Evolutionary conservation across 2,113 vertebrate genomes (phyloP), one percentile per base, ranked within the genome.

Genomic region (Hypocryptadius cinnamomeus): DNA sequence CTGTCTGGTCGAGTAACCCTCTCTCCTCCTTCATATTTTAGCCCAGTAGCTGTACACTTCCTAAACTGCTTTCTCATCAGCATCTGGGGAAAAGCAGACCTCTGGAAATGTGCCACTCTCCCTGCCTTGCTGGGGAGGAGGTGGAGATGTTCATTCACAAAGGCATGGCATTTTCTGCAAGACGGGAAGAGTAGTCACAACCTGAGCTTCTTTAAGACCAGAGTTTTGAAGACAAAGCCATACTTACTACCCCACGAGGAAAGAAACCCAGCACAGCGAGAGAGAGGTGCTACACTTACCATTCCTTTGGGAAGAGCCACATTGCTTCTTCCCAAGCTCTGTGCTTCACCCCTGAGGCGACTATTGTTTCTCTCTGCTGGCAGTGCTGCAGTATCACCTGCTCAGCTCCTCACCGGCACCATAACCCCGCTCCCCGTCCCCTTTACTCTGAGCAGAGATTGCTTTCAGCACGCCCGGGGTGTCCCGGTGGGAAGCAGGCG

Each of bases 361-460:
- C 50, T 15, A 0, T 13, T 8, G 19, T 15, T 61, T 17, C 21
- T 24, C 47, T 13, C 9, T 11, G 30, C 48, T 3, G 44, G 31
- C 44, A 31, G 27, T 65, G 57, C 10, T 31, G 40, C 59, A 10
- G 8, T 2, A 4, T 9, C 47, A 10, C 48, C 42, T 9, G 37
- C 19, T 6, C 59, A 20, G 53, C 71, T 40, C 48, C 35, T 71
- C 47, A 1, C 33, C 5, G 39, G 31, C 19, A 12, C 23, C 23
- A 5, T 0, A 6, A 44, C 35, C 9, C 6, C 12, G 8, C 25
- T 7, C 24, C 31, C 8, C 5, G 4, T 4, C 10, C 24, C 19
- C n/a, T 35, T 33, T 14, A 2, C 0, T 4, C 50, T 2, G 53
- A 25, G 40, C 6, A 1, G 9, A 11, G 33, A 0, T 4, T 3